Evolutionary conservation across 2,888 invertebrate genomes (phyloP).

Genomic region (Thumatha senex): DNA sequence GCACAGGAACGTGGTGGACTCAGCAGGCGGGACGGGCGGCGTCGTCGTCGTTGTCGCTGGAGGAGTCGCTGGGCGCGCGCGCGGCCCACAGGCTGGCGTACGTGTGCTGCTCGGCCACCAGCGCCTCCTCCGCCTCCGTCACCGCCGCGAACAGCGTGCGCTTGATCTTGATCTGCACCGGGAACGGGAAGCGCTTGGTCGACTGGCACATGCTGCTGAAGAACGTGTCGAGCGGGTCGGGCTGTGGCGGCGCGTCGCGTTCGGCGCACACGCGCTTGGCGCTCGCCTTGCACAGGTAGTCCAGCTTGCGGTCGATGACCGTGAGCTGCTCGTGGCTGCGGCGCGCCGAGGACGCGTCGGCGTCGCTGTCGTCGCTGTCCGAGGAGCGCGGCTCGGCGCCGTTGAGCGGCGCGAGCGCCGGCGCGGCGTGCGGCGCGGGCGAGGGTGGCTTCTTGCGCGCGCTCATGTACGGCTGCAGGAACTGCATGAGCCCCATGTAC

Average conservation of each 20-base stretch:
- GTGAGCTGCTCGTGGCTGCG: slow-evolving; percentile 49
- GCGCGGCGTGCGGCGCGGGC: slow-evolving; percentile 22
- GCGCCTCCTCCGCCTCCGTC: slow-evolving; percentile 68
- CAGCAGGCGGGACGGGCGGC: slow-evolving; percentile 56
- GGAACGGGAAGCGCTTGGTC: slow-evolving; percentile 70
- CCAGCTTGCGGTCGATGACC: slow-evolving; percentile 60
- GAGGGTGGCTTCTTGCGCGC: slow-evolving; percentile 59
- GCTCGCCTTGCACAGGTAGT: slow-evolving; percentile 55
- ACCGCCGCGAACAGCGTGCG: slow-evolving; percentile 67
- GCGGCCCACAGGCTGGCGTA: slow-evolving; percentile 71
- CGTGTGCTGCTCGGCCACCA: slow-evolving; percentile 69
- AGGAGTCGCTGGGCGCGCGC: slow-evolving; percentile 33
- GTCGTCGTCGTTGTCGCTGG: slow-evolving; percentile 53
- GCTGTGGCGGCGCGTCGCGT: slow-evolving; percentile 23
- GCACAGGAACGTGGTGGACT: slow-evolving; percentile 34
- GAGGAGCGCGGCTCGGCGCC: slow-evolving; percentile 33
- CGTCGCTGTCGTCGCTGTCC: slow-evolving; percentile 43
- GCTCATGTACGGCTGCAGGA: slow-evolving; percentile 77
- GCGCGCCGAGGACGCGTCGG: slow-evolving; percentile 47
- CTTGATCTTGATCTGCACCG: slow-evolving; percentile 71
- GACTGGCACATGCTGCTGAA: slow-evolving; percentile 78
- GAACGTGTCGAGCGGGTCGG: slow-evolving; percentile 72
- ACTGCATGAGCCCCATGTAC: slow-evolving; percentile 73
- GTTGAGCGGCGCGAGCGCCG: slow-evolving; percentile 18
- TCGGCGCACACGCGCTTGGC: slow-evolving; percentile 41